A percentile compares a stretch with the other conserved stretches of the same genome.
Conservation (phyloP, 2,113 vertebrate genomes). For the Brevimyrus niger region DNA sequence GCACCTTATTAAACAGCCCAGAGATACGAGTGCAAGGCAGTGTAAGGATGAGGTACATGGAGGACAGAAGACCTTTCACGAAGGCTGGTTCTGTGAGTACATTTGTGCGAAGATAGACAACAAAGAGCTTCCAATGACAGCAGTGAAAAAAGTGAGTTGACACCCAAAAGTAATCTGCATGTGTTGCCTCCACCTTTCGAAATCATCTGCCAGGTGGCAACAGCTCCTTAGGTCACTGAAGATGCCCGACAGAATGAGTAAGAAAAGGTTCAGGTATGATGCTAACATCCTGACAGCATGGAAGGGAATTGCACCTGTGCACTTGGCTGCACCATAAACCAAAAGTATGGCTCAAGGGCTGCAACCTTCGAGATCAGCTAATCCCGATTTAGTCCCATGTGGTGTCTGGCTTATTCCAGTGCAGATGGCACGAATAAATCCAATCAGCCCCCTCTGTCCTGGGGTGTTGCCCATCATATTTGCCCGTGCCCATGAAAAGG, state of each 20-base stretch:
- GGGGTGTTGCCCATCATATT: background rate
- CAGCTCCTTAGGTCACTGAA: background rate
- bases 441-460: background rate
- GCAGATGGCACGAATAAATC: background rate
- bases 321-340: background rate
- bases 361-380: background rate
- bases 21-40: background rate
- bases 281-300: background rate
- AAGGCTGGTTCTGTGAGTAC: background rate
- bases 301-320: background rate
- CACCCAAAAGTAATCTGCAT: background rate
- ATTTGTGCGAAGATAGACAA: background rate
- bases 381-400: background rate
- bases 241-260: background rate
- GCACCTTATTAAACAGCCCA: background rate
- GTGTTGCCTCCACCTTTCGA: background rate
- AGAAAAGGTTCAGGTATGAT: background rate
- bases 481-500: background rate
- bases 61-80: background rate
- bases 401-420: background rate
- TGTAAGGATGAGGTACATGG: background rate
- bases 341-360: background rate
- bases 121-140: background rate
- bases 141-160: background rate
- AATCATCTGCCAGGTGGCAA: background rate